Evolutionary conservation across 2,797 vertebrate genomes (phyloP).

Genomic region (Meriones psammophilus): DNA sequence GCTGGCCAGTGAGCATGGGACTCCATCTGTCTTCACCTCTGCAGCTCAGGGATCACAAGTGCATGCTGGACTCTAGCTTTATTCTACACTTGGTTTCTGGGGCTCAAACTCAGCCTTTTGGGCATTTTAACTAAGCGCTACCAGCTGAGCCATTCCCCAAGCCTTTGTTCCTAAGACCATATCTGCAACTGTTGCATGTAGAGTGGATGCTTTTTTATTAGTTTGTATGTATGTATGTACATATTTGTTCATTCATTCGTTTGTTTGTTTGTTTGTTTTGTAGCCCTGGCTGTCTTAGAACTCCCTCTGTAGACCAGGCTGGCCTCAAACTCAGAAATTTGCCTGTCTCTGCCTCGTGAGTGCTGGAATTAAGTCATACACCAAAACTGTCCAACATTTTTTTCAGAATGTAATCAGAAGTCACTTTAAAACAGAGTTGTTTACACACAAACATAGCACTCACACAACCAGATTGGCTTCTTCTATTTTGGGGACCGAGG

Average conservation of each 20-base stretch:
- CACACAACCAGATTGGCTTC: background rate
- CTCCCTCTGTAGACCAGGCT: background rate
- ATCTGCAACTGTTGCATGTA: background rate
- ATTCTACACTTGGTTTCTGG: background rate
- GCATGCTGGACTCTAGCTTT: too few relatives aligned
- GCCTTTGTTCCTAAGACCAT: conserved; percentile 35
- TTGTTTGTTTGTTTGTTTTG: background rate
- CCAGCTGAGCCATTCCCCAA: background rate
- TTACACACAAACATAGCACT: conserved; percentile 29
- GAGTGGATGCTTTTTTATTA: background rate
- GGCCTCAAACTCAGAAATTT: background rate
- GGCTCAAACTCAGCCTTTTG: background rate
- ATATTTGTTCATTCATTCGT: too few relatives aligned
- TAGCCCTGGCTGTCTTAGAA: background rate
- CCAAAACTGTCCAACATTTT: background rate
- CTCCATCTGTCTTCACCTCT: background rate
- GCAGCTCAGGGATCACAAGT: background rate
- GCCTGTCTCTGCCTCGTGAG: background rate
- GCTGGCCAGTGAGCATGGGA: background rate
- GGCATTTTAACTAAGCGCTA: background rate
- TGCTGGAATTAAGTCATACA: background rate
- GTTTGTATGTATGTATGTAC: too few relatives aligned
- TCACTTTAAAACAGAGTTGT: conserved; percentile 21
- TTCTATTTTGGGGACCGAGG: background rate
- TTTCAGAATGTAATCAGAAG: background rate